Base-by-base conservation (phyloP, 1,140 invertebrate species). In the Phymastichus coffea region DNA sequence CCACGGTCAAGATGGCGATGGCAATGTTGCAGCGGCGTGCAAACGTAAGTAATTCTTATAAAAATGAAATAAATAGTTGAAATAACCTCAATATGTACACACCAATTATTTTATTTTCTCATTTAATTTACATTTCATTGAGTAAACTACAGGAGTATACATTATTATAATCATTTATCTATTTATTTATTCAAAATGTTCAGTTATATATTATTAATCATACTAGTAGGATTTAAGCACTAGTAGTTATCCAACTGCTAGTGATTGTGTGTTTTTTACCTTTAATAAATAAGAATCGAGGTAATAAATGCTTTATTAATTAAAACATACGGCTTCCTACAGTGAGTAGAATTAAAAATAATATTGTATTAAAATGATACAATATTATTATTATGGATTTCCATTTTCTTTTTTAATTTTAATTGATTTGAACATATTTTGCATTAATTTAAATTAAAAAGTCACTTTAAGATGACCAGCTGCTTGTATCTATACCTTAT, bases 21-120 rank as follows among this genome's bases (percentile, higher is more conserved):
- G 82, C 81, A 61, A 83, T 85, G 72, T 46, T 77, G 68, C 84
- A 86, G 76, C 80, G 83, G 30, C 79, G 84, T 57, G 81, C 83
- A 44, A 86, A 86, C 66, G 84, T 85, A 77, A 83, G 77, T 78
- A 57, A 41, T 57, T n/a, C n/a, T n/a, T n/a, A n/a, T n/a, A n/a
- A n/a, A n/a, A n/a, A n/a, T n/a, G n/a, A n/a, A n/a, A n/a, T n/a
- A n/a, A n/a, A n/a, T n/a, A n/a, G n/a, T n/a, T n/a, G n/a, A n/a
- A n/a, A n/a, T n/a, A n/a, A n/a, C n/a, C n/a, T n/a, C n/a, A n/a
- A n/a, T n/a, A n/a, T n/a, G 12, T 7, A 33, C 28, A 33, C 6
- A 7, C 28, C 28, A 33, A 33, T 33, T 33, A 33, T 33, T 61
- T 14, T n/a, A n/a, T 49, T 57, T 51, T 26, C 43, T 30, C n/a